Evolutionary conservation across 1,140 invertebrate genomes (phyloP), one percentile per base, ranked within the genome.

Genomic region (Drosophila auraria): DNA sequence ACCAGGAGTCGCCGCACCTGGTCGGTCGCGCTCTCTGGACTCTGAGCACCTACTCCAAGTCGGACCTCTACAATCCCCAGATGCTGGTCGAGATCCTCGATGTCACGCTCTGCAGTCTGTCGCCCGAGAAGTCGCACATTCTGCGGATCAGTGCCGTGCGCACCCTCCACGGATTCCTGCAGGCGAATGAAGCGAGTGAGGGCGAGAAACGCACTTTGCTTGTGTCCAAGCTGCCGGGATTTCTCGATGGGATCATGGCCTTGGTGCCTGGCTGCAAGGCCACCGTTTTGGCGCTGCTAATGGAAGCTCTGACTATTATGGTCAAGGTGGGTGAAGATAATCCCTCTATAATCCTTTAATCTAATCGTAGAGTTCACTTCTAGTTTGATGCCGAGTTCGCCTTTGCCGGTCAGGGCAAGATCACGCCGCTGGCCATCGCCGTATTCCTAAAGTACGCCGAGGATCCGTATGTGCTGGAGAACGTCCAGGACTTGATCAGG

Each of bases 21-120:
- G 93, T 96, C 33, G 96, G 96, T 2, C 94, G 96, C 59, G 96
- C 96, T 70, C 91, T 97, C 30, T 97, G 96, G 94, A 94, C 96
- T 23, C 95, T 95, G 11, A 96, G 96, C 91, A 94, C 95, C 59
- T 97, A 96, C 91, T 94, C 95, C 5, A 94, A 94, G 40, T 92
- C 92, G 7, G 78, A 91, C 11, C 61, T 92, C 15, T 93, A 90
- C 51, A 92, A 91, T 80, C 79, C 75, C 1, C 90, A 93, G 49
- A 92, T 92, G 84, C 74, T 93, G 53, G 47, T 71, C n/a, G 90
- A 92, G 23, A 92, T 92, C 17, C 61, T 93, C 2, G 79, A 87
- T 30, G 83, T 83, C 0, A 92, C 92, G 1, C 65, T 92, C 8
- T 83, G 84, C 59, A 93, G 87, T 47, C 64, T 93, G 3, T 79